Evolutionary conservation across 2,888 invertebrate species (phyloP), one percentile per base, ranked within the genome.

Genomic region (Pristionchus entomophagus): DNA sequence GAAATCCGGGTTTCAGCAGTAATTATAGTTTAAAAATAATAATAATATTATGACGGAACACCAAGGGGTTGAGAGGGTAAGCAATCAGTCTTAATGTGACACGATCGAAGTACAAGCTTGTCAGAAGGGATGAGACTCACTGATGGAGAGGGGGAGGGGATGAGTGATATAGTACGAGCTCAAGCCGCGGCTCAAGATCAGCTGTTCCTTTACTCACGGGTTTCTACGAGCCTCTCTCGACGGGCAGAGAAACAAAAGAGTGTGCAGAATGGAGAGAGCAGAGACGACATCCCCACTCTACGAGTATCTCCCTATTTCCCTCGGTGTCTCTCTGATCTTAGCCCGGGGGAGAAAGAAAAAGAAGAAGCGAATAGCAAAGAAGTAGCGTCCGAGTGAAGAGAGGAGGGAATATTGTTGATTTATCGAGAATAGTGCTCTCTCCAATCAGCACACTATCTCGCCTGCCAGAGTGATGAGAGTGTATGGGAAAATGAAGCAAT

Each of bases 31-130:
- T 51, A 51, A 51, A 51, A 17, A 51, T 22, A 19, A 14, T 22
- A 51, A 51, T 51, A 51, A 51, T 51, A 51, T 17, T 3, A 51
- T 19, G 51, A 17, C 6, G 51, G 59, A n/a, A 35, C 29, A n/a
- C n/a, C n/a, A n/a, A n/a, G n/a, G n/a, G n/a, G 19, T 65, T 19
- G 32, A 22, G 45, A n/a, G 32, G n/a, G 65, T 14, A 62, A 62
- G 62, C 22, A 35, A 65, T 65, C 35, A 65, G 65, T 38, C 65
- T 65, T 35, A 35, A 65, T 65, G 35, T 35, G 19, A 65, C 65
- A 65, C 65, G 65, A 8, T 35, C 65, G 35, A 65, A 65, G 65
- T 65, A 22, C 65, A 65, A 26, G 62, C 35, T 35, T 65, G 65
- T 65, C 65, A 38, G 35, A 29, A 29, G 62, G 12, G 62, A 62